phyloP scores from a whole-genome alignment of 2,113 vertebrate genomes.

The Charina bottae region DNA sequence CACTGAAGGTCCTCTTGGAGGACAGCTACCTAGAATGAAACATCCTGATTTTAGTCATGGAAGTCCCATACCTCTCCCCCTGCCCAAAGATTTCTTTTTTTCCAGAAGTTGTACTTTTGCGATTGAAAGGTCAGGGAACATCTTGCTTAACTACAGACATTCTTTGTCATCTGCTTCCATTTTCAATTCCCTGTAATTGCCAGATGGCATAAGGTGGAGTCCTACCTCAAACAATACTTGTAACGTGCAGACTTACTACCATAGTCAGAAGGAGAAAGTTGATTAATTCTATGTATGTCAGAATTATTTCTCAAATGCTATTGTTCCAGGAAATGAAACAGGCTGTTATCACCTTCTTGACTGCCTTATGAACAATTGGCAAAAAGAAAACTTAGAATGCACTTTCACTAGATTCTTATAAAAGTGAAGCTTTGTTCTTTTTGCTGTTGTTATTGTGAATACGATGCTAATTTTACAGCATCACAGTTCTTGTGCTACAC shows the following conservation, averaged over 20 bases:
- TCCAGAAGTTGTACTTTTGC: constrained; percentile 25
- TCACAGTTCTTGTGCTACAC: background rate
- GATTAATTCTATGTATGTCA: background rate
- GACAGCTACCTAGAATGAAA: background rate
- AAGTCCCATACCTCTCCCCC: background rate
- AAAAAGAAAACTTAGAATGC: background rate
- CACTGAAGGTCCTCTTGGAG: background rate
- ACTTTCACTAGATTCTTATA: constrained; percentile 9
- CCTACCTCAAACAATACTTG: background rate
- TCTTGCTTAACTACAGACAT: constrained; percentile 5
- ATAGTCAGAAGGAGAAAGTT: background rate
- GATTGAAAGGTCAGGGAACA: constrained; percentile 4
- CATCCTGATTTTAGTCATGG: background rate
- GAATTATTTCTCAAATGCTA: background rate
- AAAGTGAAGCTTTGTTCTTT: background rate
- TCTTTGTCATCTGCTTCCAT: constrained; percentile 35
- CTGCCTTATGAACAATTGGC: background rate
- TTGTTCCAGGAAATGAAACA: background rate
- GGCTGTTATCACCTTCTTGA: background rate
- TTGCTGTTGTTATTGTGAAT: background rate
- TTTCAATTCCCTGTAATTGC: constrained; percentile 38
- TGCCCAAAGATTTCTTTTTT: background rate
- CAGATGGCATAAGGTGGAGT: constrained; percentile 16
- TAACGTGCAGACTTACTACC: background rate
- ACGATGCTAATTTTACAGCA: background rate